Conservation (phyloP, 2,113 vertebrate genomes). For the Cyanoramphus novaezelandiae region DNA sequence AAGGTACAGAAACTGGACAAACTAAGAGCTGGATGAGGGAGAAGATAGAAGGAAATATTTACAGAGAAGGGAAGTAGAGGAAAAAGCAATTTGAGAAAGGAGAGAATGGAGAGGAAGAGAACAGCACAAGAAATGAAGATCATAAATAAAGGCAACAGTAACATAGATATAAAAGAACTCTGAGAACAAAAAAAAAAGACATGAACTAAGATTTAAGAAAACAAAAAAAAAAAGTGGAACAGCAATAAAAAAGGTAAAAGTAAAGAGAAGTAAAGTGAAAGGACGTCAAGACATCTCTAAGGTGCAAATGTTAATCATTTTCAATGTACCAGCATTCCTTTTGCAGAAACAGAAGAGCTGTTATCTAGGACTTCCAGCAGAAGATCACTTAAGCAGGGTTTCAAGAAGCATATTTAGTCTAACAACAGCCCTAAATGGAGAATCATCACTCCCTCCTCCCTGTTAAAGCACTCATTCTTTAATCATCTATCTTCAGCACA, state of each 20-base stretch:
- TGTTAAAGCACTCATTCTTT: constrained; percentile 38
- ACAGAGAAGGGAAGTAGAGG: neutral
- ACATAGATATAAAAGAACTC: neutral
- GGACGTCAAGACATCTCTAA: neutral
- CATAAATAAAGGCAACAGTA: neutral
- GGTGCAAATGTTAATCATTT: neutral
- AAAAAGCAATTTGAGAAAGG: neutral
- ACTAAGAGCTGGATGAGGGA: neutral
- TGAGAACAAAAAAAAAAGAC: neutral
- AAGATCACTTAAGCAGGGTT: neutral
- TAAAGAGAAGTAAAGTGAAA: neutral
- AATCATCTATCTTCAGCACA: constrained; percentile 58
- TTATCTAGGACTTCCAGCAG: neutral
- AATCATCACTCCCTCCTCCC: constrained; percentile 3
- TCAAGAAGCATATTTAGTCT: neutral
- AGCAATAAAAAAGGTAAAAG: neutral
- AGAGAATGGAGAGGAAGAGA: neutral
- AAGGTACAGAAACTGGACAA: neutral
- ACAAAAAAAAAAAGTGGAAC: neutral
- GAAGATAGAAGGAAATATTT: neutral
- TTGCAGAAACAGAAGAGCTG: neutral
- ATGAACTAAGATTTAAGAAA: neutral
- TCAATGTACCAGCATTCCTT: neutral
- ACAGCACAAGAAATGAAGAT: neutral
- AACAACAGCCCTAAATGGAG: neutral